A percentile compares a stretch with the other conserved stretches of the same genome.
phyloP scores from a whole-genome alignment of 2,113 vertebrate genomes.

The Myrmecophaga tridactyla region DNA sequence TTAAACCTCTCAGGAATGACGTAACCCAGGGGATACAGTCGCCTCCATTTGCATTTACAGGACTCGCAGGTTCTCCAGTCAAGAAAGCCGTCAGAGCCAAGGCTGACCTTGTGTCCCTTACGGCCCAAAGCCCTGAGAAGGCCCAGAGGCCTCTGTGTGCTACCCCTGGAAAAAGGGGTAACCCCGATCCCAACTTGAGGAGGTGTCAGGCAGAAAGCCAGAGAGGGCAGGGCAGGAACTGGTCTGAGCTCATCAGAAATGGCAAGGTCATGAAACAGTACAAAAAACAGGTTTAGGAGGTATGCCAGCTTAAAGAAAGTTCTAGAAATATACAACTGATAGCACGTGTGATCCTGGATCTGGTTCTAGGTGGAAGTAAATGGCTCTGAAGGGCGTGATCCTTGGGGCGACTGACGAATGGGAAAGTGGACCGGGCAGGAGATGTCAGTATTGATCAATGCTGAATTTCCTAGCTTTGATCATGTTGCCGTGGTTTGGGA shows the following conservation, averaged over 20 bases:
- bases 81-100: too few relatives aligned
- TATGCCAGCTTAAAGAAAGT: not conserved
- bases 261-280: too few relatives aligned
- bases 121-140: not conserved
- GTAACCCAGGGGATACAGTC: not conserved
- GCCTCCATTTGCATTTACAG: not conserved
- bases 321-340: not conserved
- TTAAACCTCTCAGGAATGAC: not conserved
- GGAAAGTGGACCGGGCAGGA: not conserved
- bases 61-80: not conserved
- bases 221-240: not conserved
- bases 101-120: not conserved
- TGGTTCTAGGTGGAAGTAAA: not conserved
- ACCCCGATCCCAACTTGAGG: not conserved
- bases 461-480: not conserved
- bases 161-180: not conserved
- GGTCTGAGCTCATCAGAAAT: too few relatives aligned
- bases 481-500: not conserved
- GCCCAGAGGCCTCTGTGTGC: not conserved
- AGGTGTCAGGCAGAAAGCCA: not conserved
- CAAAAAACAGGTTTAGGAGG: too few relatives aligned
- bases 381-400: too few relatives aligned
- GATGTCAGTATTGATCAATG: not conserved
- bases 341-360: not conserved
- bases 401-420: not conserved